Conservation (phyloP, 2,797 vertebrate genomes). For the Loris lydekkerianus region DNA sequence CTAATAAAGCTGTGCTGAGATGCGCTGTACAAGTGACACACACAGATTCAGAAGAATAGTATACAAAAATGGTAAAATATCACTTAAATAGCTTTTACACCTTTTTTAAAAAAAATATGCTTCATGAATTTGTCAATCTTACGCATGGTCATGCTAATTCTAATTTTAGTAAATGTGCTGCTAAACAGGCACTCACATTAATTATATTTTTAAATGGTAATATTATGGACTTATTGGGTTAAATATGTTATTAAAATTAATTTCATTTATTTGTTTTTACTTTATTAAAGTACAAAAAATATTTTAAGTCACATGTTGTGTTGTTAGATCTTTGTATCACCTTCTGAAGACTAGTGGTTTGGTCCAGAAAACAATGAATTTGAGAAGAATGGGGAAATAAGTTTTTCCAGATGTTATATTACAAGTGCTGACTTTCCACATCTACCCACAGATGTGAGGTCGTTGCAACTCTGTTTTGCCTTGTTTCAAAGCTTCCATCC, state of each 20-base stretch:
- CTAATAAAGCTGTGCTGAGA: neutral
- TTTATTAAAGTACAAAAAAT: neutral
- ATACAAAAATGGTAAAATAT: neutral
- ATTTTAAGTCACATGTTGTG: neutral
- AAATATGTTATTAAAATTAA: neutral
- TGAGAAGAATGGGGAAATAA: neutral
- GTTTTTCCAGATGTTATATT: neutral
- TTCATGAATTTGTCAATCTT: neutral
- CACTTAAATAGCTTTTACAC: neutral
- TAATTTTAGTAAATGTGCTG: neutral
- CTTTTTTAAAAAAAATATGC: neutral
- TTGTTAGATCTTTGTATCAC: neutral
- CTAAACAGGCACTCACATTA: neutral
- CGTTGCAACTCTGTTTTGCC: neutral
- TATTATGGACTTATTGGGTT: neutral
- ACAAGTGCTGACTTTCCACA: neutral
- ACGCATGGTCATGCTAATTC: neutral
- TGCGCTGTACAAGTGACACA: neutral
- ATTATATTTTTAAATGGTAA: neutral
- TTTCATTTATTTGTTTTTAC: neutral
- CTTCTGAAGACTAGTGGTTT: neutral
- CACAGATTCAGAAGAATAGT: neutral
- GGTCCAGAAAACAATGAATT: neutral
- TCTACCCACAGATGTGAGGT: neutral
- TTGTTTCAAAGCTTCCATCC: neutral